Evolutionary conservation across 2,113 vertebrate species (phyloP).

Genomic region (Carassius carassius): DNA sequence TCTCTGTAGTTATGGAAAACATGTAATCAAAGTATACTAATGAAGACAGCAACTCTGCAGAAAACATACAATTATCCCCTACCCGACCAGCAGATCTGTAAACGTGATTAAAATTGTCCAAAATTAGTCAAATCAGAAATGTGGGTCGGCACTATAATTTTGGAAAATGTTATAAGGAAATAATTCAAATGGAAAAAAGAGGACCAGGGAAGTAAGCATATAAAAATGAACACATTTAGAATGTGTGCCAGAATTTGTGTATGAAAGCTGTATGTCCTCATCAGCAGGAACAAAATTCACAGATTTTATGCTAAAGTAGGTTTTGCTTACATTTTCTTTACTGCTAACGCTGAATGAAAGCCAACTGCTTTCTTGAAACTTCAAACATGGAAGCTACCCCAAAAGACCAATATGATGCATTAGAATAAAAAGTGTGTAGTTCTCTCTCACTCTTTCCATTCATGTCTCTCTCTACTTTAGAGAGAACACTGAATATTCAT

Average conservation of each 20-base stretch:
- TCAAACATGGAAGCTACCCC: constrained; percentile 57
- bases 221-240: not conserved
- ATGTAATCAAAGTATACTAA: constrained; percentile 38
- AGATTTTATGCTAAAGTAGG: constrained; percentile 20
- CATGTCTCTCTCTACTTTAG: constrained; percentile 49
- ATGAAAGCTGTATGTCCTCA: constrained; percentile 2
- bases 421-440: constrained; percentile 38
- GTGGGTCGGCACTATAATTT: constrained; percentile 11
- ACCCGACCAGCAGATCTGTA: constrained; percentile 14
- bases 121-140: constrained; percentile 39
- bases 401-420: constrained; percentile 36
- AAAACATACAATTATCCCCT: constrained; percentile 38
- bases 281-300: constrained; percentile 14
- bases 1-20: not conserved
- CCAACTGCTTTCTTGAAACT: constrained; percentile 60
- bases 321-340: constrained; percentile 43
- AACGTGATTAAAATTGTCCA: constrained; percentile 31
- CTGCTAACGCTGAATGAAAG: constrained; percentile 54
- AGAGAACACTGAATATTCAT: constrained; percentile 76
- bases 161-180: constrained; percentile 25
- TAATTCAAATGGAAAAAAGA: constrained; percentile 10
- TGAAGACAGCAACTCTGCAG: constrained; percentile 29
- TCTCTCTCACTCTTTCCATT: not conserved
- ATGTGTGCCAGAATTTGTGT: not conserved
- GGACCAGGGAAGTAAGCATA: not conserved